Evolutionary conservation across 23 tunicate genomes (phyloP), one percentile per base, ranked within the genome.

Genomic region (Halocynthia roretzi): DNA sequence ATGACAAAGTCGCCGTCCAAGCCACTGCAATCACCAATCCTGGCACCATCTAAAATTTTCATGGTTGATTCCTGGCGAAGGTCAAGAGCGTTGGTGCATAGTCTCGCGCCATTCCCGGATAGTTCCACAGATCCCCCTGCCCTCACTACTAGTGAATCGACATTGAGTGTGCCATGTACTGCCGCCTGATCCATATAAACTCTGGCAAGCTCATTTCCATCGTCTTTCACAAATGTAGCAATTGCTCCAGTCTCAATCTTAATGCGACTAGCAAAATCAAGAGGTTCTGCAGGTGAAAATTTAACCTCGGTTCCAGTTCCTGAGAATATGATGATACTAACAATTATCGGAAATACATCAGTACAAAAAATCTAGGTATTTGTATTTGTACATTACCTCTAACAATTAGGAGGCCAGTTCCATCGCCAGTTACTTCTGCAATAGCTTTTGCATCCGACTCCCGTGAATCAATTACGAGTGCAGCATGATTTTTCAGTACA

Each of bases 351-450:
- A 31, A 31, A 31, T 0, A 31, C 44, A 31, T 31, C 4, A 4
- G 44, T 31, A 31, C 44, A 31, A 0, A 31, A 31, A 31, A 31
- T 31, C 44, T 31, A 31, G 44, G 44, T 31, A 31, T n/a, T n/a
- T n/a, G n/a, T n/a, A n/a, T n/a, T n/a, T n/a, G n/a, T 31, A 31
- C 44, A 31, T 31, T 12, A 76, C 80, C 80, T 57, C 17, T 31
- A 8, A 76, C n/a, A 31, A 58, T 68, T 17, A 76, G 67, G 8
- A 68, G 60, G 40, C 80, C 80, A 11, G 80, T 76, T 17, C 80
- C 80, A 56, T 76, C 80, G 0, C 80, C 80, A 2, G 40, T 53
- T 52, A 76, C 8, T 12, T 56, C 61, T 52, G 68, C n/a, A 23
- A 76, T 76, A 11, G 68, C 67, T 23, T 67, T 18, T 8, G 52